phyloP scores from a whole-genome alignment of 2,888 invertebrate species.

The Platypus cylindrus region DNA sequence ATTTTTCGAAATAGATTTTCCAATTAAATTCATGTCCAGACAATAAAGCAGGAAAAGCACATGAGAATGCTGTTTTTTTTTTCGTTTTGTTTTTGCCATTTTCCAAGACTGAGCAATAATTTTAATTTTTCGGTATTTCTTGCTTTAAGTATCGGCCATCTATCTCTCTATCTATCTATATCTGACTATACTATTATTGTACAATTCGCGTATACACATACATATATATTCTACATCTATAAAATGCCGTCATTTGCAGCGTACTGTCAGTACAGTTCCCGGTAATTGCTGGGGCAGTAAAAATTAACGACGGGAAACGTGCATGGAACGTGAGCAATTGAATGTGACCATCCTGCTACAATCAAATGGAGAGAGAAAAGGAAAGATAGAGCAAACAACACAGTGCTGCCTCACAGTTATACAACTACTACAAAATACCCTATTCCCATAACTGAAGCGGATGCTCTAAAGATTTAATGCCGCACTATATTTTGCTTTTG shows the following conservation, averaged over 20 bases:
- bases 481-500: slow-evolving; percentile 22
- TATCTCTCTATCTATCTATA: too few species aligned
- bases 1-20: too few species aligned
- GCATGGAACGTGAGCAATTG: slow-evolving; percentile 34
- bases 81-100: too few species aligned
- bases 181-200: too few species aligned
- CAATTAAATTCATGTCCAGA: too few species aligned
- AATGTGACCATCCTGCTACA: slow-evolving; percentile 31
- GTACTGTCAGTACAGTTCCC: slow-evolving; percentile 22
- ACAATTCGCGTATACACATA: too few species aligned
- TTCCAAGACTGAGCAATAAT: too few species aligned
- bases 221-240: slow-evolving; percentile 17
- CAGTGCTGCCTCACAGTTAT: slow-evolving; percentile 18
- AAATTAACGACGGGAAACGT: slow-evolving; percentile 37
- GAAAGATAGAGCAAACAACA: slow-evolving; percentile 2
- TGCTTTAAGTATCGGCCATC: too few species aligned
- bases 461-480: slow-evolving; percentile 30
- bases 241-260: slow-evolving; percentile 23
- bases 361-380: slow-evolving; percentile 21
- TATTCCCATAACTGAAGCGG: slow-evolving; percentile 20
- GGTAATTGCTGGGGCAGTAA: slow-evolving; percentile 34
- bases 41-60: too few species aligned
- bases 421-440: too few species aligned
- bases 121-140: too few species aligned
- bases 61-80: too few species aligned